Evolutionary conservation across 2,888 invertebrate species (phyloP), one percentile per base, ranked within the genome.

Genomic region (Drosophila atripex): DNA sequence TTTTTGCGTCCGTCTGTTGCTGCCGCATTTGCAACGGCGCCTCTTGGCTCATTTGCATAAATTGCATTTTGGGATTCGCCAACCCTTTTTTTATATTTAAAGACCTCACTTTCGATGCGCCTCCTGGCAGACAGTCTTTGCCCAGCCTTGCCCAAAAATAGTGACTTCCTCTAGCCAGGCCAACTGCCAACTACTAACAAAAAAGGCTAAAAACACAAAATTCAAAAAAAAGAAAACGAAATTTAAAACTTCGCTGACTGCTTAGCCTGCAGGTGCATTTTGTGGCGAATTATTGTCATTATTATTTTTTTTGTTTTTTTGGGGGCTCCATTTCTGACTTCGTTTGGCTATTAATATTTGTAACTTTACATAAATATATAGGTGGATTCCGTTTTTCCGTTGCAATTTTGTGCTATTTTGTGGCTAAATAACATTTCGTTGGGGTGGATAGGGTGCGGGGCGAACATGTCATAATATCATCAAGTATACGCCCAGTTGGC

Each of bases 221-320:
- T 12, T 18, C 43, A 21, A 23, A 12, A 21, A 38, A 50, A 52
- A 11, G 52, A 64, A 64, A 64, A 63, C 51, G 46, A 63, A 53
- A 54, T 41, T 49, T 8, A 52, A 66, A 55, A 58, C 50, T 52
- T 59, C 66, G 72, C 72, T 72, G 66, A 71, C 76, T 71, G 75
- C 41, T 72, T 76, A 69, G 86, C 88, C 88, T 82, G 86, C 88
- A 86, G 86, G 88, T 86, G 86, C 73, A 87, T 79, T 88, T 88
- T 75, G 73, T 80, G 68, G 64, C 78, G 84, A 86, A 86, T 86
- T 88, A 88, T 86, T 86, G 75, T 88, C 83, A 88, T 87, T 88
- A 86, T 74, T 77, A 71, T 65, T 75, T 71, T 65, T 75, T 51
- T 32, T 74, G 76, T 71, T 65, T 75, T 71, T 65, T 75, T 51